Percentiles rank a stretch among this genome's conserved stretches.
These are phyloP conservation scores for Poeciliopsis prolifica DNA, from an alignment of 2,113 vertebrate genomes.

Conservation along the genomic window DNA sequence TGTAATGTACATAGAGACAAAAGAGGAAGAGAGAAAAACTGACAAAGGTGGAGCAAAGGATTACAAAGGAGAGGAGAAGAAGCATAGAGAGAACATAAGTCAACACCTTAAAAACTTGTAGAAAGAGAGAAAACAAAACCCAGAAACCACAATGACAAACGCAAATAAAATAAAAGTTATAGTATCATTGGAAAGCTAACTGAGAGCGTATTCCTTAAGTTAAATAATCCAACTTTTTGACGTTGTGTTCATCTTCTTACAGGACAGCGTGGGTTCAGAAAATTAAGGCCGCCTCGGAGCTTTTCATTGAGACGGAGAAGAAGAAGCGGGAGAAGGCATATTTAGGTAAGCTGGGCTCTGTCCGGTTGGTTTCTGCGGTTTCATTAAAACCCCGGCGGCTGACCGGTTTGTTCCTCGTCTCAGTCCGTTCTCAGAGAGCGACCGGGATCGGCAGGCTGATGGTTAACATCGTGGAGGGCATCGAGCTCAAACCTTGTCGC, in stretches of 20 bases:
- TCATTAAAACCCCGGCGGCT: not conserved
- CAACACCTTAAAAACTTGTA: no score
- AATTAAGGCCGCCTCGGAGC: conserved; percentile 97
- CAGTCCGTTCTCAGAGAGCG: conserved; percentile 96
- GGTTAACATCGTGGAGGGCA: conserved; percentile 99
- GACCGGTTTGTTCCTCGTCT: not conserved
- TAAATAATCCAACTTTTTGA: not conserved
- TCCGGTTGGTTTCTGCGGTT: not conserved
- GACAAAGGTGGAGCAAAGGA: no score
- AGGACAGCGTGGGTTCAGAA: conserved; percentile 99
- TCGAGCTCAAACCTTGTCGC: conserved; percentile 95
- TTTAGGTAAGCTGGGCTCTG: conserved; percentile 80
- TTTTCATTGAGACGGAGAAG: conserved; percentile 99
- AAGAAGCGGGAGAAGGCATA: conserved; percentile 99
- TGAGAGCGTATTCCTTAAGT: not conserved
- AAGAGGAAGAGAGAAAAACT: no score
- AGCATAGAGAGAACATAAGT: no score
- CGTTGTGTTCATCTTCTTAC: conserved; percentile 37
- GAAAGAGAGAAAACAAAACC: no score
- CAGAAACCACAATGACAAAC: no score
- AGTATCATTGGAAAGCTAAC: no score
- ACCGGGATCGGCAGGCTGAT: conserved; percentile 97
- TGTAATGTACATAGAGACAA: no score
- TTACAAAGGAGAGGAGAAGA: no score
- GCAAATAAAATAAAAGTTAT: no score